A percentile compares a stretch with the other conserved stretches of the same genome.
These are phyloP conservation scores for Coturnix japonica DNA, from an alignment of 2,113 vertebrate species.

Conservation along the genomic window DNA sequence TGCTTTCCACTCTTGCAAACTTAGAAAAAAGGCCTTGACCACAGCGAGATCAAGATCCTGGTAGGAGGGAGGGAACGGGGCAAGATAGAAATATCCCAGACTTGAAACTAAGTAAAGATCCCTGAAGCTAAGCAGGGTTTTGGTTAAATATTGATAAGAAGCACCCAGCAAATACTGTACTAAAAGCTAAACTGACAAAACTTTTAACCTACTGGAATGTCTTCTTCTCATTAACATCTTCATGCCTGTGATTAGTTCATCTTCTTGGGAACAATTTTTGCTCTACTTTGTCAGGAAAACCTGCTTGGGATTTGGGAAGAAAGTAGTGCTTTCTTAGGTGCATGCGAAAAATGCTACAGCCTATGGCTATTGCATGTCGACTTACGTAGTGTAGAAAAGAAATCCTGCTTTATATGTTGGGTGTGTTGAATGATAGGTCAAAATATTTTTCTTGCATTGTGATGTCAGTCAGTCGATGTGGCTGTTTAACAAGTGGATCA, in stretches of 20 bases:
- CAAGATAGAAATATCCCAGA: not conserved
- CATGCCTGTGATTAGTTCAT: not conserved
- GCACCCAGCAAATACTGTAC: not conserved
- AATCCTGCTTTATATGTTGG: not conserved
- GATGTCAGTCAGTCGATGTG: not conserved
- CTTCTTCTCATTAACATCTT: not conserved
- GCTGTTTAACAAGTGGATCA: not conserved
- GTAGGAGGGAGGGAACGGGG: not conserved
- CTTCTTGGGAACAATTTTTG: not conserved
- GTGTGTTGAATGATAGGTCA: not conserved
- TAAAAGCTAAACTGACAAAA: not conserved
- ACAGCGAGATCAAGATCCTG: not conserved
- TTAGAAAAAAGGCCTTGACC: not conserved
- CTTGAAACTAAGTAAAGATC: not conserved
- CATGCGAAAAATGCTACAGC: not conserved
- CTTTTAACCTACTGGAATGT: not conserved
- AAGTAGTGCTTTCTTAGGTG: not conserved
- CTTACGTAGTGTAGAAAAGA: not conserved
- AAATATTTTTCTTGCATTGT: not conserved
- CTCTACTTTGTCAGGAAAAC: not conserved
- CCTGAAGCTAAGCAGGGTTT: not conserved
- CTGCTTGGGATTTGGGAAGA: not conserved
- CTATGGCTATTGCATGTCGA: conserved; percentile 31
- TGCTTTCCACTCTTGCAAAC: not conserved
- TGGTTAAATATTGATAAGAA: not conserved